A percentile compares a stretch with the other conserved stretches of the same genome.
These are phyloP conservation scores for Zygaena filipendulae DNA, from an alignment of 2,888 invertebrate genomes.

Conservation along the genomic window DNA sequence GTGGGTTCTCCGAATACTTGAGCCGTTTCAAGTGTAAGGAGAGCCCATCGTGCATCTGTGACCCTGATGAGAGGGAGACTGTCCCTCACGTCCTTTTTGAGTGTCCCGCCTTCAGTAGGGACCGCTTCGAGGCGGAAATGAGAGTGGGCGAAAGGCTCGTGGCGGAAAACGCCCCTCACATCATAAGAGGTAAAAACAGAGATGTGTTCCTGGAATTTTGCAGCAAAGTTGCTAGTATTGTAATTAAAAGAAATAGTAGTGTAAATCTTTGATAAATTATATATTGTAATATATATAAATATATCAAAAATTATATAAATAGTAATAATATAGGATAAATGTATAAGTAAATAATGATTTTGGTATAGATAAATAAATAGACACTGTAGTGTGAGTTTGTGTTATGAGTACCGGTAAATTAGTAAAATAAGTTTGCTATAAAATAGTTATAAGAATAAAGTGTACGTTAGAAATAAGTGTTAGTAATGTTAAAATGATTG, in stretches of 20 bases:
- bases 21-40: constrained; percentile 11
- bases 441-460: too few species aligned
- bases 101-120: neutral
- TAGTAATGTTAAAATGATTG: too few species aligned
- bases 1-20: constrained; percentile 13
- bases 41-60: constrained; percentile 13
- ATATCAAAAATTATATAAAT: too few species aligned
- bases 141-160: neutral
- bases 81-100: constrained; percentile 1
- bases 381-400: too few species aligned
- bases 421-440: too few species aligned
- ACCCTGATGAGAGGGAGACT: constrained; percentile 3
- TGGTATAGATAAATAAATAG: too few species aligned
- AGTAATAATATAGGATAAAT: too few species aligned
- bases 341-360: too few species aligned
- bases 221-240: too few species aligned
- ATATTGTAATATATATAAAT: too few species aligned
- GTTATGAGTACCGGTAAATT: too few species aligned
- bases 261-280: neutral
- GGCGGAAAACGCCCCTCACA: neutral
- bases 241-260: neutral
- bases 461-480: too few species aligned
- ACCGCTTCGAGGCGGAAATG: neutral
- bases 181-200: constrained; percentile 2
- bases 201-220: constrained; percentile 19